Base-by-base conservation (phyloP, 2,888 invertebrate species). In the Ypsolopha scabrella region DNA sequence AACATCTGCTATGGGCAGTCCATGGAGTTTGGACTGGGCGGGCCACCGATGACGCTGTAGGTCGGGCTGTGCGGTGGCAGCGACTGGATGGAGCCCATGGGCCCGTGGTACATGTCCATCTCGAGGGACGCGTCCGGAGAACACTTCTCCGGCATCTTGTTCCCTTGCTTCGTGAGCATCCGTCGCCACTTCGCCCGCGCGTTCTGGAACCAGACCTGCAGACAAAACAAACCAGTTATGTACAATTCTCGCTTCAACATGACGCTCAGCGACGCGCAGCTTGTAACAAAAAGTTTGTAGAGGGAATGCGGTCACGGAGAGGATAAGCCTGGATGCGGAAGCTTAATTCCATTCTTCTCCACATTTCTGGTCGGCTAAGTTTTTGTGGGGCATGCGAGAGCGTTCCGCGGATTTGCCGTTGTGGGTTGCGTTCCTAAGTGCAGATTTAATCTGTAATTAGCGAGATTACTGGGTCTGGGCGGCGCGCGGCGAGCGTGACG, bases 151-250 rank as follows among this genome's bases (percentile, higher is more conserved):
- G 90, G 88, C 78, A 87, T 79, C 67, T 92, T 92, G 74, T 91
- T 92, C 70, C 93, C 93, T 68, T 93, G 93, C 70, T 93, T 93
- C 63, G 93, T 87, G 78, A 94, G 92, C 90, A 94, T 94, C 60
- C 97, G 91, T 65, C 97, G 91, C 92, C 95, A 96, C 87, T 97
- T 97, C 60, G 97, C 97, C 41, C 97, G 88, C 35, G 96, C 96
- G 75, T 97, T 97, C 85, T 97, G 96, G 85, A 97, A 97, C 96
- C 96, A 96, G 52, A 96, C 96, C 96, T 96, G 90, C 41, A 87
- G 87, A 80, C 81, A 88, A 80, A 38, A 24, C 24, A 49, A 9
- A 39, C 2, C 24, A 38, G 39, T 7, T 37, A 34, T 45, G 11
- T n/a, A 35, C 8, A 44, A 44, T 2, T 39, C 3, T 39, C 9